Evolutionary conservation across 2,113 vertebrate genomes (phyloP).

Genomic region (Tichodroma muraria): DNA sequence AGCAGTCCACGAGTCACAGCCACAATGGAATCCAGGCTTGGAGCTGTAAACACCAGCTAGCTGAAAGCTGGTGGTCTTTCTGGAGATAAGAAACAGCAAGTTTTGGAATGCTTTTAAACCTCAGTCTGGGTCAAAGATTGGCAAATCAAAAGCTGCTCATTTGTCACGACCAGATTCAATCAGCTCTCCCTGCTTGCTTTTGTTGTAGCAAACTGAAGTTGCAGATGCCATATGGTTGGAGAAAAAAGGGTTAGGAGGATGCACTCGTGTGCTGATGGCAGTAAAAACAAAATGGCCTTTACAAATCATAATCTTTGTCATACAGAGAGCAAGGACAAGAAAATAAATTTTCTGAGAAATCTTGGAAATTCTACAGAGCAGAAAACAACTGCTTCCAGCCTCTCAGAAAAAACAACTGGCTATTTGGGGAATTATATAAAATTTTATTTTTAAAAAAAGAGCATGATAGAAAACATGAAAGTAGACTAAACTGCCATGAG

Average conservation of each 20-base stretch:
- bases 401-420: not conserved
- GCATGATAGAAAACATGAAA: not conserved
- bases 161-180: not conserved
- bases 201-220: not conserved
- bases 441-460: not conserved
- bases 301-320: not conserved
- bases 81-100: not conserved
- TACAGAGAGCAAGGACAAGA: not conserved
- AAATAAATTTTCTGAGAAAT: not conserved
- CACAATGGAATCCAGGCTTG: not conserved
- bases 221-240: not conserved
- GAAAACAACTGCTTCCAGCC: not conserved
- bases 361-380: not conserved
- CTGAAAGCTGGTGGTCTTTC: not conserved
- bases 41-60: not conserved
- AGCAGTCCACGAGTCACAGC: not conserved
- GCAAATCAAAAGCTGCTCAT: not conserved
- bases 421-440: not conserved
- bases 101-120: slow-evolving; percentile 1
- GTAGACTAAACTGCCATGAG: not conserved
- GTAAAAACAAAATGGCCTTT: not conserved
- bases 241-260: not conserved
- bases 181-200: not conserved
- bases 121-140: not conserved
- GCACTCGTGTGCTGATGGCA: not conserved